phyloP scores from a whole-genome alignment of 2,797 vertebrate genomes.

The Cetoscarus ocellatus region DNA sequence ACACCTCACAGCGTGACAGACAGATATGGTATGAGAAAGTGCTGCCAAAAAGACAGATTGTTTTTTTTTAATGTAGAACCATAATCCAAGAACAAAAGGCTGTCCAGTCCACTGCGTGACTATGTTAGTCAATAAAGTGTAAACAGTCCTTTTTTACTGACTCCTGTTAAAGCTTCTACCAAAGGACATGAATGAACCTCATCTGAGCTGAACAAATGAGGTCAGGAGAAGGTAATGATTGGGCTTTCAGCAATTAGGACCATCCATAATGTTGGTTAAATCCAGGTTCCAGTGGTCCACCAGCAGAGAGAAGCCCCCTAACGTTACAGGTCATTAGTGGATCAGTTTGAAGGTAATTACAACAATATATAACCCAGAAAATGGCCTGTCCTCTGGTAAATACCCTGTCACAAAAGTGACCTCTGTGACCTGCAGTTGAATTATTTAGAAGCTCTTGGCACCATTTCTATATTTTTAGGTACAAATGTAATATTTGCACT shows the following conservation, averaged over 20 bases:
- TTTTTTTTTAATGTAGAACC: background rate
- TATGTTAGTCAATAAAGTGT: background rate
- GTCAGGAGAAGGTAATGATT: background rate
- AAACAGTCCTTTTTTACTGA: background rate
- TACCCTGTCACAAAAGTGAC: conserved; percentile 18
- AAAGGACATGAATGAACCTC: background rate
- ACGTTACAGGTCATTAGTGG: conserved; percentile 24
- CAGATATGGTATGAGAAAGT: conserved; percentile 5
- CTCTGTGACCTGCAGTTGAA: conserved; percentile 6
- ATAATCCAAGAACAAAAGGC: conserved; percentile 22
- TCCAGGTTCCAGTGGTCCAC: background rate
- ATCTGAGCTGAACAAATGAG: background rate
- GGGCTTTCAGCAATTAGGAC: background rate
- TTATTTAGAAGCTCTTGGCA: conserved; percentile 1
- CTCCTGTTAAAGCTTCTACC: background rate
- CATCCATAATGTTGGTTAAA: background rate
- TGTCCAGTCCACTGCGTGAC: conserved; percentile 1
- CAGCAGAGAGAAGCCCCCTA: conserved; percentile 7
- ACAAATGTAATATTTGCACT: background rate
- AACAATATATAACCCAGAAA: conserved; percentile 26
- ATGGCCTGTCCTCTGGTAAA: conserved; percentile 22
- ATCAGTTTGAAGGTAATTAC: conserved; percentile 23
- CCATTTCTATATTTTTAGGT: background rate
- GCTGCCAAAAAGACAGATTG: conserved; percentile 26
- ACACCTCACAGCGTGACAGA: background rate